A percentile compares a stretch with the other conserved stretches of the same genome.
These are phyloP conservation scores for Collichthys lucidus DNA, from an alignment of 2,113 vertebrate species.

Conservation along the genomic window DNA sequence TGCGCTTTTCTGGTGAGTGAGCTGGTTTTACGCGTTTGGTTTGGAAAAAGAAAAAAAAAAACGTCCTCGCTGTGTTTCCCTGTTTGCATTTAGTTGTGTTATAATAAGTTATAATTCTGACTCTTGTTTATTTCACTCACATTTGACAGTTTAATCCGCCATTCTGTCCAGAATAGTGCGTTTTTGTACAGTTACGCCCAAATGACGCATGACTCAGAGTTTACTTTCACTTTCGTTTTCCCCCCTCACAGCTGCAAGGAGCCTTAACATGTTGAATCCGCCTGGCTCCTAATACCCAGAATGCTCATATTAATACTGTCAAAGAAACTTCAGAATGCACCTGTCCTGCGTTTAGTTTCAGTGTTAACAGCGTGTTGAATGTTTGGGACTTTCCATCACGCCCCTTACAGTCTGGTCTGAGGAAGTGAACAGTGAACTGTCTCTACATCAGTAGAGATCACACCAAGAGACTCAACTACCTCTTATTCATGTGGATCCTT, in stretches of 20 bases:
- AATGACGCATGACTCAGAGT: not conserved
- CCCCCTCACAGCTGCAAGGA: not conserved
- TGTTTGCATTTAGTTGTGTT: not conserved
- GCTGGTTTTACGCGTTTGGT: not conserved
- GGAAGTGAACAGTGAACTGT: slow-evolving; percentile 26
- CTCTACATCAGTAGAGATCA: accelerated
- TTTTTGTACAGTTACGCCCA: not conserved
- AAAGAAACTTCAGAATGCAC: not conserved
- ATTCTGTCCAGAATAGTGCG: not conserved
- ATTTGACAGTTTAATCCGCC: not conserved
- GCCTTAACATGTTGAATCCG: too few relatives aligned
- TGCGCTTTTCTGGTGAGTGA: slow-evolving; percentile 31
- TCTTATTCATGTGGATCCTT: not conserved
- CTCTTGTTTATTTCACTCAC: accelerated
- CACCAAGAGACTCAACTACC: accelerated
- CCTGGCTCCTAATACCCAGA: not conserved
- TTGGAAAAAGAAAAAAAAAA: too few relatives aligned
- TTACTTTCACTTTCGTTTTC: slow-evolving; percentile 69
- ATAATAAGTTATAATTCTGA: too few relatives aligned
- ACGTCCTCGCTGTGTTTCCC: not conserved
- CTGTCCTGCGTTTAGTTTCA: not conserved
- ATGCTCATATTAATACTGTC: not conserved
- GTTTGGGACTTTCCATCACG: slow-evolving; percentile 73
- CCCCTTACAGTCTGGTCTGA: not conserved
- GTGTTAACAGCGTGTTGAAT: not conserved